phyloP scores from a whole-genome alignment of 1,140 invertebrate genomes.

The Ephestia elutella region DNA sequence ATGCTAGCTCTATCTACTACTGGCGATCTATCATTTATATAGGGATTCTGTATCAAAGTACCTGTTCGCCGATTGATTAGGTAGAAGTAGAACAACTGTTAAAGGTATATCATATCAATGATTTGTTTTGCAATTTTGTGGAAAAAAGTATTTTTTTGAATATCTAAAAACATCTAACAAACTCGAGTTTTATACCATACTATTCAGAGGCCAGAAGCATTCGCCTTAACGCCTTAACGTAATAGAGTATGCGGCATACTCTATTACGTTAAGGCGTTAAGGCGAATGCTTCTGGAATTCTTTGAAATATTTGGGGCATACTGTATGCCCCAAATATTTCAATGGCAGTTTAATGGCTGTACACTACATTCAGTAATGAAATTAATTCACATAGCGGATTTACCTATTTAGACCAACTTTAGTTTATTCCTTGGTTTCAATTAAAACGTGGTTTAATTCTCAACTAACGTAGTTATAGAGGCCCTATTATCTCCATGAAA shows the following conservation, averaged over 20 bases:
- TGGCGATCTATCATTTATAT: conserved; percentile 12
- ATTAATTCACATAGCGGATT: background rate
- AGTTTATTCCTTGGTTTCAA: conserved; percentile 52
- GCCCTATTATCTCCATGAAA: conserved; percentile 63
- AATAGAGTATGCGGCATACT: too few species aligned
- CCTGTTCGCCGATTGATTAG: background rate
- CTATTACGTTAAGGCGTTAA: too few species aligned
- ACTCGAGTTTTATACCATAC: too few species aligned
- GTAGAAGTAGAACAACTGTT: background rate
- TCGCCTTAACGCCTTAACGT: too few species aligned
- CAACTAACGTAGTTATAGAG: conserved; percentile 52
- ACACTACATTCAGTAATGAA: background rate
- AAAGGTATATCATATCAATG: too few species aligned
- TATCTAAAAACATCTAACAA: too few species aligned
- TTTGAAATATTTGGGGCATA: too few species aligned
- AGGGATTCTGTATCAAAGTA: background rate
- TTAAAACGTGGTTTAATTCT: conserved; percentile 55
- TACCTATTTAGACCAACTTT: conserved; percentile 27
- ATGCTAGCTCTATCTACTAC: conserved; percentile 32
- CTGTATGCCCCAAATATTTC: too few species aligned
- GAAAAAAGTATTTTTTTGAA: too few species aligned
- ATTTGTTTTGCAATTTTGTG: too few species aligned
- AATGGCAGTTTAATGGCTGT: background rate
- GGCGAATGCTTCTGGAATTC: too few species aligned
- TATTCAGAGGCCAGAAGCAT: too few species aligned